Evolutionary conservation across 2,113 vertebrate species (phyloP), one percentile per base, ranked within the genome.

Genomic region (Pitta sordida): DNA sequence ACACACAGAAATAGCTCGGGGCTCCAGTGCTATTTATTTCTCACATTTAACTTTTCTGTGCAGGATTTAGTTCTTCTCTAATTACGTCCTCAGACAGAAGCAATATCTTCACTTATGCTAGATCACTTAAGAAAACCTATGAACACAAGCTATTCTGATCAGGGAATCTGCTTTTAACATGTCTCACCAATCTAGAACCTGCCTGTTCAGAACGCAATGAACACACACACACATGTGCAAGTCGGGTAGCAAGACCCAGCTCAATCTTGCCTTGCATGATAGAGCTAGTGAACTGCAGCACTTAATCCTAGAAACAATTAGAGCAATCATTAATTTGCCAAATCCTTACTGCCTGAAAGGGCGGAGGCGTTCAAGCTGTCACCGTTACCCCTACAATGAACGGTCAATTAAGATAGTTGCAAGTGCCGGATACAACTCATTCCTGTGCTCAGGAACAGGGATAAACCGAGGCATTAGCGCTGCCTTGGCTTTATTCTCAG

Each of bases 171-270:
- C 34, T 58, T 82, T 52, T 59, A 41, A 30, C 29, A 4, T 8
- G 2, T 51, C 26, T 63, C 29, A 17, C 32, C 32, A 18, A 43
- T 24, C 13, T 48, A 68, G 78, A 85, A 56, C 36, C 34, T 46
- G 29, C 62, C 60, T 75, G 52, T 48, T 81, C 4, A 15, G n/a
- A 68, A 43, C 0, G 2, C 46, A 30, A 22, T 36, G 60, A 52
- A 53, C 20, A 22, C 6, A n/a, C 1, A 9, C 10, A 9, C 23
- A 3, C 46, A 13, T 1, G 5, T 15, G 1, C 10, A 46, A 44
- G 11, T 21, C 0, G 0, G 13, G 17, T 29, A 77, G 5, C 4
- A 82, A 30, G 24, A 30, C 27, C 5, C 52, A 70, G 39, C 52
- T 83, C 60, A 37, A 19, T 39, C 39, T 9, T 30, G 30, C 20